phyloP scores from a whole-genome alignment of 2,113 vertebrate species.

The Ptilonorhynchus violaceus region DNA sequence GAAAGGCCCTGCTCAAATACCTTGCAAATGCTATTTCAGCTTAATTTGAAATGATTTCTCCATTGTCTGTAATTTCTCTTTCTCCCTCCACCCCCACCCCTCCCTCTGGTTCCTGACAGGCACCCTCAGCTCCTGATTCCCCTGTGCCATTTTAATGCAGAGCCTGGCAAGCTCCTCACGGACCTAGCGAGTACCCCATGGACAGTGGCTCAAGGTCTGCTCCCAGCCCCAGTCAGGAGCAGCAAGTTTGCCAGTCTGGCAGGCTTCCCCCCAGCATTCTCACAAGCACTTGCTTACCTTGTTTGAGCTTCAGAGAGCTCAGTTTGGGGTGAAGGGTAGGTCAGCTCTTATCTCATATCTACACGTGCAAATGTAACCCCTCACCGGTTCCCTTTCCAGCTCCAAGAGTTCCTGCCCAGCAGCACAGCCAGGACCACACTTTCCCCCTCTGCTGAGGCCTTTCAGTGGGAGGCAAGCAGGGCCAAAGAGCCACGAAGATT shows the following conservation, averaged over 20 bases:
- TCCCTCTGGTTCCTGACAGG: neutral
- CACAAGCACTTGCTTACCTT: slow-evolving; percentile 12
- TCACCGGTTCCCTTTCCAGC: slow-evolving; percentile 17
- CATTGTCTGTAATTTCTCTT: neutral
- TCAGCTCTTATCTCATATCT: slow-evolving; percentile 41
- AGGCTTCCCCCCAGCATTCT: neutral
- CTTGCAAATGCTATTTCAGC: neutral
- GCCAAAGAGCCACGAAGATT: neutral
- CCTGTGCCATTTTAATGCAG: fast-evolving
- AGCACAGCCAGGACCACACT: fast-evolving
- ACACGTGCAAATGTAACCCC: neutral
- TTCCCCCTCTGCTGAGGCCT: neutral
- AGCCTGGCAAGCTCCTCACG: neutral
- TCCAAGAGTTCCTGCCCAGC: neutral
- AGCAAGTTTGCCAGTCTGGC: neutral
- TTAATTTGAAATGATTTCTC: neutral
- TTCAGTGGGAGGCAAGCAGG: neutral
- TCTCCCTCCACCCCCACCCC: neutral
- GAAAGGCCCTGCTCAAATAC: neutral
- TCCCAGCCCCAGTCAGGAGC: neutral
- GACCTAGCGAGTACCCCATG: neutral
- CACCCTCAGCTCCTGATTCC: neutral
- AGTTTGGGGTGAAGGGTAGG: slow-evolving; percentile 39
- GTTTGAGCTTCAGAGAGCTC: slow-evolving; percentile 28
- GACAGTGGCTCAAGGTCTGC: neutral